Evolutionary conservation across 2,888 invertebrate genomes (phyloP), one percentile per base, ranked within the genome.

Genomic region (Serrognathus titanus): DNA sequence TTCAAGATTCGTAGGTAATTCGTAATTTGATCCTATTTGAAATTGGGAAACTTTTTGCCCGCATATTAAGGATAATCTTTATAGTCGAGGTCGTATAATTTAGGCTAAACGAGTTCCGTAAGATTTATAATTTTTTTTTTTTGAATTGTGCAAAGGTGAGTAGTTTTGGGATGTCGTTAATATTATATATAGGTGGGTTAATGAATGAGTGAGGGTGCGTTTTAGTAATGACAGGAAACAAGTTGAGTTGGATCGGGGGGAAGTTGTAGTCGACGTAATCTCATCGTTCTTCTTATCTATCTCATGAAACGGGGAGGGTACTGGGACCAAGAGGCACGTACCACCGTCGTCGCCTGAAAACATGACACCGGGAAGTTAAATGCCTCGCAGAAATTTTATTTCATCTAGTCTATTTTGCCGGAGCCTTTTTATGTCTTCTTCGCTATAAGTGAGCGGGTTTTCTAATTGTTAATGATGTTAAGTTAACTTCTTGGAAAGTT

Each of bases 301-400:
- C 43, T 43, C 43, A 43, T 16, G 43, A 43, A 43, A 43, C 13
- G 20, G 43, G 16, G n/a, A 2, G 16, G 51, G 49, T 53, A 38
- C 53, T 41, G 47, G 45, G 45, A 48, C 49, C 50, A 31, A 46
- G 35, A 40, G 10, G 10, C 40, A n/a, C 49, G 37, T 49, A 40
- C 52, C 53, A 65, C 64, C 65, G 63, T 68, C 68, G 68, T 64
- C 56, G 63, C 62, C 65, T 61, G 59, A 61, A 59, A 57, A 54
- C 59, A 57, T 63, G 64, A 62, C 66, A 63, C 59, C 59, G 62
- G 63, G 63, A 66, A 68, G 65, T 62, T 63, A 65, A 66, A 69
- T 69, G 68, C 68, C 66, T 68, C 58, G 62, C 65, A 69, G 69
- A 62, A 65, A 67, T 68, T 69, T 70, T 65, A 66, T 69, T 69